Evolutionary conservation across 2,888 invertebrate species (phyloP).

Genomic region (Rhingia rostrata): DNA sequence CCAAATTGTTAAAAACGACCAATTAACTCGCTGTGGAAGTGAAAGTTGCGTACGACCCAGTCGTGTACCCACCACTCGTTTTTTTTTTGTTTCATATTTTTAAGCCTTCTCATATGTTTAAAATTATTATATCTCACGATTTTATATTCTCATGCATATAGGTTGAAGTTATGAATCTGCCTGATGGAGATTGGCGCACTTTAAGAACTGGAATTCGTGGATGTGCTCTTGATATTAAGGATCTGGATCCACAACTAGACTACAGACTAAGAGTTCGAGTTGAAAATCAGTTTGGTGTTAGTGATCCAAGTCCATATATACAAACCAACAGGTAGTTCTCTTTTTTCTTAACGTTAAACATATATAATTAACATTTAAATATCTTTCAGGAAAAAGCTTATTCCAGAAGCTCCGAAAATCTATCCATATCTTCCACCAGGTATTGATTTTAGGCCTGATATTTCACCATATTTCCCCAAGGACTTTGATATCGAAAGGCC

Average conservation of each 20-base stretch:
- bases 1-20: too few species aligned
- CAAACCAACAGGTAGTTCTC: slow-evolving; percentile 86
- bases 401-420: slow-evolving; percentile 91
- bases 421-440: slow-evolving; percentile 91
- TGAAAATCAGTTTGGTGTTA: slow-evolving; percentile 97
- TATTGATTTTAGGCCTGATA: slow-evolving; percentile 92
- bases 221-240: slow-evolving; percentile 94
- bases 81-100: too few species aligned
- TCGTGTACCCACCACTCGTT: too few species aligned
- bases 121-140: neutral
- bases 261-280: slow-evolving; percentile 98
- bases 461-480: slow-evolving; percentile 94
- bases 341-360: neutral
- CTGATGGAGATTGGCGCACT: slow-evolving; percentile 96
- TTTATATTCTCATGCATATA: slow-evolving; percentile 74
- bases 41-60: too few species aligned
- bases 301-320: slow-evolving; percentile 97
- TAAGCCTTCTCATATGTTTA: too few species aligned
- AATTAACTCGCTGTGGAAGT: too few species aligned
- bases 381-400: slow-evolving; percentile 86
- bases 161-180: slow-evolving; percentile 95
- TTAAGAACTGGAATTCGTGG: slow-evolving; percentile 93
- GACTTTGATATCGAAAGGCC: slow-evolving; percentile 95
- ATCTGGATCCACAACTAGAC: slow-evolving; percentile 95
- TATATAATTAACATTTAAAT: neutral